Conservation (phyloP, 2,888 invertebrate species). For the Habrosyne pyritoides region DNA sequence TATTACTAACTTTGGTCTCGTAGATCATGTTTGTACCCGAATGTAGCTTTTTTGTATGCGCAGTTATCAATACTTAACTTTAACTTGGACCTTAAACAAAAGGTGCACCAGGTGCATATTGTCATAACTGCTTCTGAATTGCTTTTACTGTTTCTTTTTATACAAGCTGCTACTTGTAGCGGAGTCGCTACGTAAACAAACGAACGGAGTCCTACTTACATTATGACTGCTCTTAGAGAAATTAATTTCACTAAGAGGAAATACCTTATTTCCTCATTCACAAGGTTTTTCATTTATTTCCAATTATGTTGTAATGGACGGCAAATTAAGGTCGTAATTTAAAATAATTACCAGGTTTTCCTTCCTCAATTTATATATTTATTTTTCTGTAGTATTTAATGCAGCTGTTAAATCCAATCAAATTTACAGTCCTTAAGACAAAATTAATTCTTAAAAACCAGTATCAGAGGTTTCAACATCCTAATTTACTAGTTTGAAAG, state of each 20-base stretch:
- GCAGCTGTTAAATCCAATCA: no score
- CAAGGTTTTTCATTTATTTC: slow-evolving; percentile 1
- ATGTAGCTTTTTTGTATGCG: no score
- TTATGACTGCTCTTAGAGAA: slow-evolving; percentile 7
- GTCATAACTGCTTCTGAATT: neutral
- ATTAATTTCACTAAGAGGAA: slow-evolving; percentile 7
- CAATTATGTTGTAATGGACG: neutral
- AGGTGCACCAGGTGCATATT: neutral
- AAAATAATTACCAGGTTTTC: neutral
- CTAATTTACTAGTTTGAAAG: no score
- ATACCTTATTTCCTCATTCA: slow-evolving; percentile 1
- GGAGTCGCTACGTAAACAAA: neutral
- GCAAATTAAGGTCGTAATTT: neutral
- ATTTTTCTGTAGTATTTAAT: no score
- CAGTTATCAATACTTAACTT: no score
- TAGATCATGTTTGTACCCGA: no score
- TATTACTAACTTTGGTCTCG: no score
- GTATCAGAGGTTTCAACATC: no score
- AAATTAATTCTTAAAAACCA: no score
- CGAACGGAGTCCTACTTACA: neutral
- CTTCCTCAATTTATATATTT: neutral
- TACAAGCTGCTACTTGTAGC: neutral
- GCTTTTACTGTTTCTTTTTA: neutral
- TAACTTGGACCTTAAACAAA: no score
- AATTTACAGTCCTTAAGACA: no score